A percentile compares a stretch with the other conserved stretches of the same genome.
These are phyloP conservation scores for Hippocampus barbouri DNA, from an alignment of 2,113 vertebrate species.

Conservation along the genomic window DNA sequence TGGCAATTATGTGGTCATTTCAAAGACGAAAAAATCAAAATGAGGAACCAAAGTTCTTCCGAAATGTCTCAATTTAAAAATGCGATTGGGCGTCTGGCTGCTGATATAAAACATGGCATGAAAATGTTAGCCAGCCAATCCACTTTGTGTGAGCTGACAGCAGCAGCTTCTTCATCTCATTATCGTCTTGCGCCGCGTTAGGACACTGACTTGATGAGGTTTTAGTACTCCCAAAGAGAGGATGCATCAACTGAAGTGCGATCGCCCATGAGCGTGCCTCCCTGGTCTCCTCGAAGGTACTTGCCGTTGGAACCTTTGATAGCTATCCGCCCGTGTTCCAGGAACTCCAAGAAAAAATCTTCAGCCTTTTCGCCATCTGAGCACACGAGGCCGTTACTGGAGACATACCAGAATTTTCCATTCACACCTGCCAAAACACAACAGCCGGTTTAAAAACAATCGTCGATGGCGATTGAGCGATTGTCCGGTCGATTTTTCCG, in stretches of 20 bases:
- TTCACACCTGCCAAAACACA: constrained; percentile 72
- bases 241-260: constrained; percentile 68
- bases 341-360: constrained; percentile 91
- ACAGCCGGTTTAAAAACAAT: not conserved
- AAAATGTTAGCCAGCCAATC: constrained; percentile 36
- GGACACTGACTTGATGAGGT: not conserved
- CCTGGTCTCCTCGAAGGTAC: constrained; percentile 88
- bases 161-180: constrained; percentile 30
- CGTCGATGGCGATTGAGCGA: not conserved
- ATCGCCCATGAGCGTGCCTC: constrained; percentile 84
- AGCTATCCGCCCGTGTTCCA: constrained; percentile 82
- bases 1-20: constrained; percentile 55
- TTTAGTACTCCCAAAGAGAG: constrained; percentile 92
- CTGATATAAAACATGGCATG: constrained; percentile 42
- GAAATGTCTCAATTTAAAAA: constrained; percentile 37
- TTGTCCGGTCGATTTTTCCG: not conserved
- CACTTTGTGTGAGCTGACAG: constrained; percentile 22
- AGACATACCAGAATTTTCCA: constrained; percentile 88
- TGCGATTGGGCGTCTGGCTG: constrained; percentile 21
- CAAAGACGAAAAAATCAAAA: constrained; percentile 35
- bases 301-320: constrained; percentile 84
- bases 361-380: constrained; percentile 86
- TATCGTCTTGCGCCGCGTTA: not conserved
- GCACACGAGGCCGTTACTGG: constrained; percentile 81
- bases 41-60: constrained; percentile 19